A percentile compares a stretch with the other conserved stretches of the same genome.
Evolutionary conservation across 2,113 vertebrate genomes (phyloP).

Genomic region (Centrocercus urophasianus): DNA sequence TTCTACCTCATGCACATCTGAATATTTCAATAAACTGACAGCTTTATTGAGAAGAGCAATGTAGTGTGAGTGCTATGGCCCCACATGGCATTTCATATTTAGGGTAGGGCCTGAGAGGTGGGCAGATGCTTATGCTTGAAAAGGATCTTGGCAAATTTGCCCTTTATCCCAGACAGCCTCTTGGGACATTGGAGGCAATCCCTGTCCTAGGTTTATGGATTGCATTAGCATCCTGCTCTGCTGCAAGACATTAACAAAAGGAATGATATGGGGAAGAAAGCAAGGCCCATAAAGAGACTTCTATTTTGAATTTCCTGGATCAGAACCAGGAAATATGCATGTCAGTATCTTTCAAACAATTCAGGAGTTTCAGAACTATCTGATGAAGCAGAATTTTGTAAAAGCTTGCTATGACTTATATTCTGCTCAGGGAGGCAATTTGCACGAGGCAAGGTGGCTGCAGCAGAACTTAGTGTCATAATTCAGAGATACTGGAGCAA

Average conservation of each 20-base stretch:
- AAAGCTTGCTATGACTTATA: neutral
- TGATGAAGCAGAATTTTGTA: neutral
- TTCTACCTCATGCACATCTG: neutral
- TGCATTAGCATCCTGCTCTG: neutral
- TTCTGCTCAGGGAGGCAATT: neutral
- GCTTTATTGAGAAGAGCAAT: neutral
- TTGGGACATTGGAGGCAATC: neutral
- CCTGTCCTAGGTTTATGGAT: neutral
- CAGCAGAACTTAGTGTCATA: neutral
- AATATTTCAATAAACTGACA: neutral
- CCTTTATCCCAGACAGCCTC: neutral
- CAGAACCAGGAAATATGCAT: neutral
- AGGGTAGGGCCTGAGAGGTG: neutral
- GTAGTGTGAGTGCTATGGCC: neutral
- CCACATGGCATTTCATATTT: neutral
- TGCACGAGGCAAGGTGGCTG: too few species aligned
- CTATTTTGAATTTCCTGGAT: neutral
- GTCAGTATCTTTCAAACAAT: neutral
- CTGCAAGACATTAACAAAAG: neutral
- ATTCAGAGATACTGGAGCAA: neutral
- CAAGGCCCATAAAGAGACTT: neutral
- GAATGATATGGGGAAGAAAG: neutral
- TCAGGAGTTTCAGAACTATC: neutral
- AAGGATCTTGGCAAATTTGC: neutral
- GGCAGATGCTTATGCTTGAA: fast-evolving